Percentiles rank a stretch among this genome's conserved stretches.
Conservation (phyloP, 2,888 invertebrate species). For the Cylloceria caligata region DNA sequence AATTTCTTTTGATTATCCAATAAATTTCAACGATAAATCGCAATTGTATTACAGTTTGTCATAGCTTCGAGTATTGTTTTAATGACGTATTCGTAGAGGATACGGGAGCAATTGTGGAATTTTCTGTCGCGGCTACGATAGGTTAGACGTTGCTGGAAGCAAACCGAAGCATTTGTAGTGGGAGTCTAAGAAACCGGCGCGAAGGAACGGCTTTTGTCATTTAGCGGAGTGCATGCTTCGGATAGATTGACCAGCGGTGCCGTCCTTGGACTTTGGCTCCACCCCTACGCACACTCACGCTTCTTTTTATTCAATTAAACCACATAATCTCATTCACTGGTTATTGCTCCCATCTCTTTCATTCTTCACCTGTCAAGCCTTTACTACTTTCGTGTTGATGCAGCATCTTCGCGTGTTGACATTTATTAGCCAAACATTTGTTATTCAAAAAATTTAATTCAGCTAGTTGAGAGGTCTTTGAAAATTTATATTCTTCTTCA, state of each 20-base stretch:
- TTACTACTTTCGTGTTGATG: neutral
- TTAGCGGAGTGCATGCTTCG: neutral
- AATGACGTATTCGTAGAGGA: neutral
- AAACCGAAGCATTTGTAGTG: neutral
- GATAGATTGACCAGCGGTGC: neutral
- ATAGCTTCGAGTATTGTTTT: neutral
- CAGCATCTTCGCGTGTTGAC: neutral
- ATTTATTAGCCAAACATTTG: neutral
- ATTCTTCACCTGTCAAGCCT: neutral
- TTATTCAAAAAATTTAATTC: too few species aligned
- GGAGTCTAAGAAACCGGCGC: conserved; percentile 21
- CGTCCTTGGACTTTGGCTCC: conserved; percentile 27
- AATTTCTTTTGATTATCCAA: neutral
- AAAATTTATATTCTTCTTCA: too few species aligned
- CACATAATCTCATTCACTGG: conserved; percentile 34
- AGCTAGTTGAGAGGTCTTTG: too few species aligned
- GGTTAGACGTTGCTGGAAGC: conserved; percentile 7
- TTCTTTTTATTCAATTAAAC: conserved; percentile 40
- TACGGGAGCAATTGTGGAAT: neutral
- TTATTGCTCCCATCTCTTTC: conserved; percentile 20
- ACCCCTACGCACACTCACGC: conserved; percentile 30
- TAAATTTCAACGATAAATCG: neutral
- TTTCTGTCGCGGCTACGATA: neutral
- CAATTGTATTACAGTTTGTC: neutral
- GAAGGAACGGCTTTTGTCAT: conserved; percentile 5